These are phyloP conservation scores for Marasmarcha lunaedactyla DNA, from an alignment of 2,888 invertebrate genomes.

Conservation along the genomic window DNA sequence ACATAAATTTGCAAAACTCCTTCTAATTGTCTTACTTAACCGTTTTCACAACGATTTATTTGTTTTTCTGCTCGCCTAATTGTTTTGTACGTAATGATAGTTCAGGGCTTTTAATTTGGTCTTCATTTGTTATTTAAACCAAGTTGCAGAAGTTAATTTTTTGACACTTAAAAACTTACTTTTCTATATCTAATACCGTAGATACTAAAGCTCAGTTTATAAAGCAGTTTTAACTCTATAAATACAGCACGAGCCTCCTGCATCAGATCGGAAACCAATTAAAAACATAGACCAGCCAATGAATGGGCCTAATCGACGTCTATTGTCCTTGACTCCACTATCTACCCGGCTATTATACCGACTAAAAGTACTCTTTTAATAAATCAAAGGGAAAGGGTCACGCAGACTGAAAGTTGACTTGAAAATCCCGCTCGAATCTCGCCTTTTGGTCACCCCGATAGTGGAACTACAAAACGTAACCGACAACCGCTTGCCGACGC, in stretches of 20 bases:
- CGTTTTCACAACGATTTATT: conserved; percentile 39
- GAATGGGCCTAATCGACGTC: conserved; percentile 43
- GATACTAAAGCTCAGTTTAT: too few relatives aligned
- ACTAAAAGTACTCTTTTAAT: conserved; percentile 54
- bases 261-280: conserved; percentile 38
- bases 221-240: too few relatives aligned
- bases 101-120: too few relatives aligned
- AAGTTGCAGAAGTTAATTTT: too few relatives aligned
- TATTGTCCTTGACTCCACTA: conserved; percentile 57
- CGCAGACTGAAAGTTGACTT: conserved; percentile 4
- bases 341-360: conserved; percentile 22
- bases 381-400: conserved; percentile 35
- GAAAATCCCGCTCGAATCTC: conserved; percentile 21
- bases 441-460: conserved; percentile 43
- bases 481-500: conserved; percentile 8
- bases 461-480: conserved; percentile 49
- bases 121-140: too few relatives aligned
- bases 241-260: too few relatives aligned
- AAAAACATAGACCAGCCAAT: conserved; percentile 40
- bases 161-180: too few relatives aligned
- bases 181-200: too few relatives aligned
- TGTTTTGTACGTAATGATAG: not conserved
- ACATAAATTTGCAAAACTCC: conserved; percentile 43
- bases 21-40: conserved; percentile 41
- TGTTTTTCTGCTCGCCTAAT: conserved; percentile 27